Evolutionary conservation across 2,888 invertebrate species (phyloP), one percentile per base, ranked within the genome.

Genomic region (Pachymerium ferrugineum): DNA sequence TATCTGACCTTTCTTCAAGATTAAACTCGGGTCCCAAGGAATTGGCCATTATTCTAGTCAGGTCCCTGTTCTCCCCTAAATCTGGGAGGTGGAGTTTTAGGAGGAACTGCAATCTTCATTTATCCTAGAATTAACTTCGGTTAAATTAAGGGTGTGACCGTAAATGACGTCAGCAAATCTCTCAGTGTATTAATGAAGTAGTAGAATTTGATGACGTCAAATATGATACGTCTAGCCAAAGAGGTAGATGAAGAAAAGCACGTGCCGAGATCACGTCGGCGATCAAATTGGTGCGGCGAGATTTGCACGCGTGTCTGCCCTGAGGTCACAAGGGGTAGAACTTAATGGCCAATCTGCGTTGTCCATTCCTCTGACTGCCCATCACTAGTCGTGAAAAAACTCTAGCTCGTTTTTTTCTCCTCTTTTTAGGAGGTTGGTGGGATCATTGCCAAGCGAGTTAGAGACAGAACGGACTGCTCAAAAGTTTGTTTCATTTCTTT

Each of bases 281-380:
- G 62, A 62, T 62, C 62, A 62, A 62, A 62, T 62, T 62, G 62
- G 62, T 62, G 62, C 62, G 62, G 62, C 62, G 62, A 62, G 62
- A 62, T 62, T 62, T 62, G 62, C 62, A 62, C 62, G 62, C 62
- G 62, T 62, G 62, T 62, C 62, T 62, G 62, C 62, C 62, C 28
- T 22, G 62, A 62, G 62, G 62, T 62, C 62, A 22, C 62, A 28
- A 62, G 22, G 62, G 62, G 62, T 62, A 28, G 62, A 62, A 62
- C 28, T 62, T 62, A 62, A 62, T 62, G 62, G 62, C 62, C 62
- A 62, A 62, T 62, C 62, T 62, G 62, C 62, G 62, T 62, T 62
- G 62, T 62, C 62, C 62, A 62, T 62, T 62, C 25, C 62, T 62
- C 62, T 62, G 62, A 62, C 62, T 62, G 62, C 62, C 62, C 62